phyloP scores from a whole-genome alignment of 2,888 invertebrate species.

The Acrocyrtus sp. region DNA sequence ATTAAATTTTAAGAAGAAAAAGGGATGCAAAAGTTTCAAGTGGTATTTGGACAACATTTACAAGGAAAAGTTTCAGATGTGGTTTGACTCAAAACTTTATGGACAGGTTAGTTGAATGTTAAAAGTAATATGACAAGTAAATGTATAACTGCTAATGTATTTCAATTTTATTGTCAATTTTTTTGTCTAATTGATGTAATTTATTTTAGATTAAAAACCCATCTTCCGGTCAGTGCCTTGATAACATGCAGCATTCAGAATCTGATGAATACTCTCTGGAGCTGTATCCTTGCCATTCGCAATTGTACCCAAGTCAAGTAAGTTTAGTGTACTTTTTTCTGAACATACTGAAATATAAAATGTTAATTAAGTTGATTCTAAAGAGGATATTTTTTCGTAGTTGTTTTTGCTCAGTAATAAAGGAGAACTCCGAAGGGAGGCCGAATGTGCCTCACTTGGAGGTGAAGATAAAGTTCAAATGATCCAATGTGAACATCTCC shows the following conservation, averaged over 20 bases:
- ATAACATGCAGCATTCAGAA: conserved; percentile 80
- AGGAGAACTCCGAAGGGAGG: conserved; percentile 81
- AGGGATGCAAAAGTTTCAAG: conserved; percentile 86
- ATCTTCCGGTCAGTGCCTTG: conserved; percentile 76
- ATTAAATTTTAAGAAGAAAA: conserved; percentile 78
- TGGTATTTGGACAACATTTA: conserved; percentile 55
- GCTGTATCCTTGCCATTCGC: conserved; percentile 78
- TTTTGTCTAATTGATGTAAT: neutral
- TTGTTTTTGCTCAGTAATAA: conserved; percentile 77
- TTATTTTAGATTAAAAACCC: conserved; percentile 70
- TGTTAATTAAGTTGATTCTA: too few relatives aligned
- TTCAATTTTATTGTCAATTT: neutral
- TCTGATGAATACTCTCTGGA: conserved; percentile 76
- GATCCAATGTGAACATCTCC: conserved; percentile 58
- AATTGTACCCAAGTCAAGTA: conserved; percentile 74
- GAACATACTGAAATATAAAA: neutral
- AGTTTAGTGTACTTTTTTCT: conserved; percentile 20
- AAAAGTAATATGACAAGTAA: neutral
- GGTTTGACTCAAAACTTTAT: conserved; percentile 65
- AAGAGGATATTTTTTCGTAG: conserved; percentile 66
- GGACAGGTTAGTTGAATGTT: conserved; percentile 70
- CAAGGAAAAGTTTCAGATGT: conserved; percentile 55
- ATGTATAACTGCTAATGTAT: neutral
- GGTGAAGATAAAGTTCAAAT: conserved; percentile 54
- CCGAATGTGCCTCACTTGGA: conserved; percentile 73